Percentiles rank a stretch among this genome's conserved stretches.
Evolutionary conservation across 1,140 invertebrate genomes (phyloP).

Genomic region (Drosophila oshimai): DNA sequence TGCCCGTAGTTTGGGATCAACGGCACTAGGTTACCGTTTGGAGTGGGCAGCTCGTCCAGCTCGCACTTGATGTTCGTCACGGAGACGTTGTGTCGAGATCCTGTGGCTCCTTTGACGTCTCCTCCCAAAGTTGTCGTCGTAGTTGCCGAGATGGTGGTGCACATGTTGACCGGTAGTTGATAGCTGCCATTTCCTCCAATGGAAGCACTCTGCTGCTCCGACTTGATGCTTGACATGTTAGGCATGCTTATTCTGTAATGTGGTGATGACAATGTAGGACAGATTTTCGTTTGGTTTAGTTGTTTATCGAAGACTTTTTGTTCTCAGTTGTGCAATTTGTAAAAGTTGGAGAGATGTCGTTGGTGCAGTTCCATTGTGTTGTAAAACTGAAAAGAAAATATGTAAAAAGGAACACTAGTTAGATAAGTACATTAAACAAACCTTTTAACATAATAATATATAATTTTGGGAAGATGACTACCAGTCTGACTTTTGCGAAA

Average conservation of each 20-base stretch:
- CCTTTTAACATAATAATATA: not conserved
- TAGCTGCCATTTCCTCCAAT: slow-evolving; percentile 41
- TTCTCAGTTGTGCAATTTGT: slow-evolving; percentile 68
- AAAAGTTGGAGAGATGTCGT: slow-evolving; percentile 79
- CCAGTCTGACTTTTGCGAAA: too few species aligned
- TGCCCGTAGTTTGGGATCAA: slow-evolving; percentile 70
- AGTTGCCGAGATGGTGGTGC: slow-evolving; percentile 21
- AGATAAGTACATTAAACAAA: not conserved
- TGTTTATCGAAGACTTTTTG: slow-evolving; percentile 11
- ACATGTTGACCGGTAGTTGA: slow-evolving; percentile 68
- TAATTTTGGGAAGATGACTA: too few species aligned
- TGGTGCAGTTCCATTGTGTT: slow-evolving; percentile 79
- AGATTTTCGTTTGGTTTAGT: not conserved
- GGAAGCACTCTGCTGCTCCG: slow-evolving; percentile 64
- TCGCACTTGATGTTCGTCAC: slow-evolving; percentile 82
- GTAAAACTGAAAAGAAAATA: slow-evolving; percentile 51
- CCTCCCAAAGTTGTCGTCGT: slow-evolving; percentile 12
- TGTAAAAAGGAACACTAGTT: not conserved
- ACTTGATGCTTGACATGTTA: slow-evolving; percentile 77
- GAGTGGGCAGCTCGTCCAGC: slow-evolving; percentile 59
- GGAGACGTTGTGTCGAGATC: slow-evolving; percentile 74
- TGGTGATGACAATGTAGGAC: not conserved
- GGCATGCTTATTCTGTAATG: slow-evolving; percentile 31
- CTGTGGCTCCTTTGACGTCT: slow-evolving; percentile 12
- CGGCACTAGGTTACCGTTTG: slow-evolving; percentile 77